A percentile compares a stretch with the other conserved stretches of the same genome.
Conservation (phyloP, 2,113 vertebrate genomes). For the Formicarius rufipectus region DNA sequence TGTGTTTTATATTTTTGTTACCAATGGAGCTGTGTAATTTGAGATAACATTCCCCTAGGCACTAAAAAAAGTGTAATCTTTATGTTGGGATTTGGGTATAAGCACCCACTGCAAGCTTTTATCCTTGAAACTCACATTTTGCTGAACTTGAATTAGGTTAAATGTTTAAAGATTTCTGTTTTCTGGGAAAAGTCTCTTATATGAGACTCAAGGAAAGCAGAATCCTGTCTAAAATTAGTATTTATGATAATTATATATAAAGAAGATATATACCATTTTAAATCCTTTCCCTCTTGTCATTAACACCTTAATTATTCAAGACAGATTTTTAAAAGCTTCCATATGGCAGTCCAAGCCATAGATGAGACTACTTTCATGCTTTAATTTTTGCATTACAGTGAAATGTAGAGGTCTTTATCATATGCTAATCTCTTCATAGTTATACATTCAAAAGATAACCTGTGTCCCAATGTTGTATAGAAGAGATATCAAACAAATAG, state of each 20-base stretch:
- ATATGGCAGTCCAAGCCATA: not conserved
- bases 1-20: not conserved
- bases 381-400: not conserved
- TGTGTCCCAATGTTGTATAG: not conserved
- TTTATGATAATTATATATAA: not conserved
- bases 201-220: not conserved
- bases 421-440: not conserved
- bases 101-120: not conserved
- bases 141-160: not conserved
- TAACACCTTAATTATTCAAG: not conserved
- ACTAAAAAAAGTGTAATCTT: not conserved
- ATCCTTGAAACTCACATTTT: not conserved
- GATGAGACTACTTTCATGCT: not conserved
- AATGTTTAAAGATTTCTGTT: not conserved
- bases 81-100: not conserved
- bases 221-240: not conserved
- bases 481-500: not conserved
- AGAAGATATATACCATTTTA: not conserved
- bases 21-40: not conserved
- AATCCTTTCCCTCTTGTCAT: not conserved
- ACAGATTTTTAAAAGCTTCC: not conserved
- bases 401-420: not conserved
- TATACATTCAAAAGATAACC: not conserved
- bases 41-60: not conserved
- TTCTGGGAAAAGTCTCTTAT: not conserved